Percentiles rank a stretch among this genome's conserved stretches.
Evolutionary conservation across 2,113 vertebrate species (phyloP).

Genomic region (Cynopterus brachyotis): DNA sequence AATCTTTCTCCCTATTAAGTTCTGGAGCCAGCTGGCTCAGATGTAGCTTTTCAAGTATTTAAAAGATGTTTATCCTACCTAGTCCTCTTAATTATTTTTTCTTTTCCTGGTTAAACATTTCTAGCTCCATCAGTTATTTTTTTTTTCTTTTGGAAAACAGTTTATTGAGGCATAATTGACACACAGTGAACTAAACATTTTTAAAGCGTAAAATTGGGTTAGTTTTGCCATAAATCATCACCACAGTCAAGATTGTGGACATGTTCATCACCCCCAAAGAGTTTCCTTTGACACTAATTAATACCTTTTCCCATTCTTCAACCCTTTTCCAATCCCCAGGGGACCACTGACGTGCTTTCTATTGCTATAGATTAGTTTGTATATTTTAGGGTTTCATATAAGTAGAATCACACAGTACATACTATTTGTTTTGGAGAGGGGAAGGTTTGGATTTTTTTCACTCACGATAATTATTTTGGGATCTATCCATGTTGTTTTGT

Average conservation of each 20-base stretch:
- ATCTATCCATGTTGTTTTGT: neutral
- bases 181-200: neutral
- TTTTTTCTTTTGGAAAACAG: neutral
- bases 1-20: conserved; percentile 9
- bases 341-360: neutral
- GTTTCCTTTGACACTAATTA: neutral
- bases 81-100: neutral
- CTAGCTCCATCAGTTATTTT: neutral
- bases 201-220: neutral
- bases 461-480: neutral
- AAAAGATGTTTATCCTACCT: neutral
- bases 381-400: neutral
- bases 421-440: neutral
- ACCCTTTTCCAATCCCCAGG: neutral
- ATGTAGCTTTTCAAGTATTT: neutral
- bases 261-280: neutral
- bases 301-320: neutral
- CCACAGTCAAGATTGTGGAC: neutral
- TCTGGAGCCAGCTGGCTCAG: neutral
- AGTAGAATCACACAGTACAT: neutral
- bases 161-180: neutral
- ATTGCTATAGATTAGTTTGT: neutral
- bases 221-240: neutral
- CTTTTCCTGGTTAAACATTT: neutral
- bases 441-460: neutral